Conservation (phyloP, 2,888 invertebrate genomes). For the Protula sp. region DNA sequence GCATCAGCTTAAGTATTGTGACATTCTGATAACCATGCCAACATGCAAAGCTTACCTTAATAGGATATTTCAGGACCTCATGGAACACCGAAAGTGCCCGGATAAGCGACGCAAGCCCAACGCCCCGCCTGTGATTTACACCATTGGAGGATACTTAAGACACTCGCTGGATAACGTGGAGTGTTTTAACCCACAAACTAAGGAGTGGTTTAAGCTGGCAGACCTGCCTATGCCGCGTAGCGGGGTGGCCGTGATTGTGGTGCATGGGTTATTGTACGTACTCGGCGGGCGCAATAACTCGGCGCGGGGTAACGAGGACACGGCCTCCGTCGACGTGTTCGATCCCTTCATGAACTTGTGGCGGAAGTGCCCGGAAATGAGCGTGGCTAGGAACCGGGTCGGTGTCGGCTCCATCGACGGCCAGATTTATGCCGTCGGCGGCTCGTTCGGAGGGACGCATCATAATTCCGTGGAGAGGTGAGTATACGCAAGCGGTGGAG, state of each 20-base stretch:
- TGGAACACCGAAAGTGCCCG: constrained; percentile 72
- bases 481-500: too few relatives aligned
- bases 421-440: constrained; percentile 84
- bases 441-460: constrained; percentile 78
- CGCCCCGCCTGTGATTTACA: constrained; percentile 82
- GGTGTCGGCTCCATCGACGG: constrained; percentile 94
- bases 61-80: constrained; percentile 81
- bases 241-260: constrained; percentile 58
- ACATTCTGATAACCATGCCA: constrained; percentile 78
- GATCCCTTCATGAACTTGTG: constrained; percentile 81
- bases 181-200: constrained; percentile 77
- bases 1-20: constrained; percentile 86
- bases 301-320: constrained; percentile 64
- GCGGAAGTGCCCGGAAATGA: constrained; percentile 75
- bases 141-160: constrained; percentile 82
- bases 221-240: constrained; percentile 81
- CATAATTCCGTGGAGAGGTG: constrained; percentile 86
- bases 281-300: constrained; percentile 89
- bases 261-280: constrained; percentile 73
- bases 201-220: constrained; percentile 75
- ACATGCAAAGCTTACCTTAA: constrained; percentile 85
- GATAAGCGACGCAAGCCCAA: constrained; percentile 70
- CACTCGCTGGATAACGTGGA: constrained; percentile 83
- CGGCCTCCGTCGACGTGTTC: constrained; percentile 68
- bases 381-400: constrained; percentile 78